Conservation (phyloP, 2,113 vertebrate species). For the Nibea albiflora region DNA sequence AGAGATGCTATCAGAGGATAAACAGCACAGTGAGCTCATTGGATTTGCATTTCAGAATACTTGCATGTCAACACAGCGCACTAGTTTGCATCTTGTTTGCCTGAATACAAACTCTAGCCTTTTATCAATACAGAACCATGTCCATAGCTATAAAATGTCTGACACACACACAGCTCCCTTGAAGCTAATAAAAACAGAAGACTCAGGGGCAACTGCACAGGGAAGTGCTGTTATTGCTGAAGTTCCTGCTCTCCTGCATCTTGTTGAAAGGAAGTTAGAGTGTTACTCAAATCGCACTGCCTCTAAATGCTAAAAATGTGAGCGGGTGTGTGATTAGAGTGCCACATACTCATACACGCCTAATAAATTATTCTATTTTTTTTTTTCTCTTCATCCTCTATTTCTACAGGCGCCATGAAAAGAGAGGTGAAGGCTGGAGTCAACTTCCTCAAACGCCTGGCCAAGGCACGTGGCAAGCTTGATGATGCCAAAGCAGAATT, state of each 20-base stretch:
- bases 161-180: neutral
- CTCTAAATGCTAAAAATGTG: no score
- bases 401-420: conserved; percentile 86
- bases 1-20: conserved; percentile 65
- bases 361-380: neutral
- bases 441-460: conserved; percentile 91
- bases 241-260: conserved; percentile 26
- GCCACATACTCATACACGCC: neutral
- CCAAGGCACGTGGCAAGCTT: conserved; percentile 85
- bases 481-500: conserved; percentile 83
- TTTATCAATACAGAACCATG: conserved; percentile 30
- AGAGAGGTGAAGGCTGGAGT: conserved; percentile 93
- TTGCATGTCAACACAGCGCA: conserved; percentile 6
- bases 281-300: neutral
- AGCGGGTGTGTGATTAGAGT: neutral
- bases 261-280: conserved; percentile 29
- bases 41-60: conserved; percentile 58
- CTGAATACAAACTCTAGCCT: conserved; percentile 48
- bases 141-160: conserved; percentile 14
- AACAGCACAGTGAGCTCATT: conserved; percentile 37
- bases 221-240: conserved; percentile 53
- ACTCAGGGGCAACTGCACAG: conserved; percentile 30
- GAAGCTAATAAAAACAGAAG: conserved; percentile 39
- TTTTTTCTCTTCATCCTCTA: neutral
- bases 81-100: conserved; percentile 74